Percentiles rank a stretch among this genome's conserved stretches.
Conservation (phyloP, 92 coral and sea anemone species). For the Parazoanthus atlanticus region DNA sequence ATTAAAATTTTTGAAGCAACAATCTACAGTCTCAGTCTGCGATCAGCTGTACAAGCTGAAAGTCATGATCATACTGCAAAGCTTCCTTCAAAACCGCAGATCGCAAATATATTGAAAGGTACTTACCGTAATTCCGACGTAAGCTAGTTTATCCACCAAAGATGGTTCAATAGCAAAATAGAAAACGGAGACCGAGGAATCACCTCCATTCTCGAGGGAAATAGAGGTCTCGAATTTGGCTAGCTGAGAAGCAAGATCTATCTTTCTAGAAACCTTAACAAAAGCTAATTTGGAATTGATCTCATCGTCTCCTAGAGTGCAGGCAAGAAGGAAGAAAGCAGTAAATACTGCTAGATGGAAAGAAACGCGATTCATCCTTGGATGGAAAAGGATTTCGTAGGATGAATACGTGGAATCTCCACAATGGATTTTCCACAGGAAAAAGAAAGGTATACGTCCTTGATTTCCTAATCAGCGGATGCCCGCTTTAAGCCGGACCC, state of each 20-base stretch:
- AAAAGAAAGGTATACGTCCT: conserved; percentile 61
- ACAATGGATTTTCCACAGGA: conserved; percentile 77
- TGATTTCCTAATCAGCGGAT: conserved; percentile 34
- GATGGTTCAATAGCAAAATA: conserved; percentile 86
- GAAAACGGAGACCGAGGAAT: conserved; percentile 66
- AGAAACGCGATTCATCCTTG: conserved; percentile 81
- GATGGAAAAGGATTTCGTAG: conserved; percentile 93
- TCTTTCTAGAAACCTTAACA: conserved; percentile 91
- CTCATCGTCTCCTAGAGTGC: conserved; percentile 70
- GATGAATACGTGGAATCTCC: conserved; percentile 91
- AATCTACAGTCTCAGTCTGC: not conserved
- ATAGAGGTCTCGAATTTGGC: conserved; percentile 82
- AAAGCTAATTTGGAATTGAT: conserved; percentile 72
- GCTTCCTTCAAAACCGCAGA: not conserved
- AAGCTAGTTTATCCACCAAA: conserved; percentile 86
- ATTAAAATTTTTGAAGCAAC: not conserved
- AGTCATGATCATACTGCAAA: conserved; percentile 17
- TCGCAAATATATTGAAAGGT: not conserved
- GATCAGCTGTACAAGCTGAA: not conserved
- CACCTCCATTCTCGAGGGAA: conserved; percentile 90
- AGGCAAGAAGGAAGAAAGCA: conserved; percentile 66
- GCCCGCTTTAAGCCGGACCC: conserved; percentile 37
- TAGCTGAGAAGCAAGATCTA: conserved; percentile 90
- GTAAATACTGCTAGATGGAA: conserved; percentile 63
- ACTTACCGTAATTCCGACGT: conserved; percentile 85